Base-by-base conservation (phyloP, 2,113 vertebrate genomes). In the Xenus cinereus region DNA sequence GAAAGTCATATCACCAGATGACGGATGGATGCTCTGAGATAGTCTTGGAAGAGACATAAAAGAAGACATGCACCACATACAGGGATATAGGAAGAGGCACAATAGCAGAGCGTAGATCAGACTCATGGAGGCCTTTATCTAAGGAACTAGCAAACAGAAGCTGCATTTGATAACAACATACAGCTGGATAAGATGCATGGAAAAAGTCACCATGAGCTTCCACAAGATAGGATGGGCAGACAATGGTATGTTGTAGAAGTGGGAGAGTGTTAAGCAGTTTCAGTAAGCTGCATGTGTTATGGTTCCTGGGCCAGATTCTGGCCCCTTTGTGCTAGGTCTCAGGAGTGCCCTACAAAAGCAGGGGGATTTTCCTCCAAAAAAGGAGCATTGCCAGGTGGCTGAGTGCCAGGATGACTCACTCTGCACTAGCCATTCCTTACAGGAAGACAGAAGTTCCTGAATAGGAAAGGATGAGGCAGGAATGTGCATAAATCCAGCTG, bases 81-180 rank as follows among this genome's bases (percentile, higher is more conserved):
- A 35, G 69, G 57, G 74, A 85, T 79, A 76, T 89, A 95, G 89
- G 92, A 96, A 95, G 54, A 93, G 89, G 75, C 67, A 96, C 69
- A 94, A 84, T 50, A 84, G 67, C 76, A 84, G 88, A 90, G 46
- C 7, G 8, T 74, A 72, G 87, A 87, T 95, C 89, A 80, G 87
- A 91, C 93, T 95, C 91, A 83, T 69, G 81, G 91, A 95, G 45
- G 37, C 74, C 81, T 89, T 97, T 96, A 96, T 97, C 92, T 91
- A 63, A 97, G 94, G 92, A 97, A 95, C 96, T 83, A 96, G 95
- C 96, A 93, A 96, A 96, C 95, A 97, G 96, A 96, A 94, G 96
- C 96, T 87, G 95, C 63, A 77, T 78, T 87, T 59, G 95, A 97
- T 97, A 97, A 96, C 81, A 95, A 85, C 16, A 1, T 83, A 76